These are phyloP conservation scores for Tineola bisselliella DNA, from an alignment of 2,888 invertebrate genomes.

Conservation along the genomic window DNA sequence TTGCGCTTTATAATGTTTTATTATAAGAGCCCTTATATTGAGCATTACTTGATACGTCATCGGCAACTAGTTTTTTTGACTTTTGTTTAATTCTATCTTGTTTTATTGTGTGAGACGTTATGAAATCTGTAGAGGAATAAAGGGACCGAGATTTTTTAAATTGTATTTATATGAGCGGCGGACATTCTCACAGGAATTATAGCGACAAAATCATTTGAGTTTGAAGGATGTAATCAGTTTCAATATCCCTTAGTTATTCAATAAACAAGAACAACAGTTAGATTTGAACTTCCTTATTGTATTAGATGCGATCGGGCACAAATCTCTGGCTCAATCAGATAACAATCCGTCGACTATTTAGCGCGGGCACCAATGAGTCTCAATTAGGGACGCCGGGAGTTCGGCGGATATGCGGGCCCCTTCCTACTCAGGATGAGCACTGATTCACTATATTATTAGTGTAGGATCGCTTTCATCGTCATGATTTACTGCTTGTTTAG, in stretches of 20 bases:
- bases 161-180: neutral
- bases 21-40: conserved; percentile 10
- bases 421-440: conserved; percentile 28
- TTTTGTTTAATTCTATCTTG: conserved; percentile 3
- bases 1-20: conserved; percentile 47
- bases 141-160: neutral
- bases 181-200: neutral
- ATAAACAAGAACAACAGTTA: neutral
- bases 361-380: conserved; percentile 52
- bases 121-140: neutral
- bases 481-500: conserved; percentile 11
- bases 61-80: conserved; percentile 7
- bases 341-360: conserved; percentile 60
- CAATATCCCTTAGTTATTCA: conserved; percentile 11
- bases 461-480: conserved; percentile 10
- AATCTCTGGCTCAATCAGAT: conserved; percentile 40
- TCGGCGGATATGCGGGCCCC: conserved; percentile 65
- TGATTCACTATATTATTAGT: neutral
- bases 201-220: neutral
- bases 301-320: conserved; percentile 8
- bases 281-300: conserved; percentile 15
- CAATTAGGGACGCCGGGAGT: conserved; percentile 44
- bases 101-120: neutral
- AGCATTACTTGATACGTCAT: conserved; percentile 10
- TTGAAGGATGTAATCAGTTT: neutral